Evolutionary conservation across 2,113 vertebrate species (phyloP), one percentile per base, ranked within the genome.

Genomic region (Oxyruncus cristatus): DNA sequence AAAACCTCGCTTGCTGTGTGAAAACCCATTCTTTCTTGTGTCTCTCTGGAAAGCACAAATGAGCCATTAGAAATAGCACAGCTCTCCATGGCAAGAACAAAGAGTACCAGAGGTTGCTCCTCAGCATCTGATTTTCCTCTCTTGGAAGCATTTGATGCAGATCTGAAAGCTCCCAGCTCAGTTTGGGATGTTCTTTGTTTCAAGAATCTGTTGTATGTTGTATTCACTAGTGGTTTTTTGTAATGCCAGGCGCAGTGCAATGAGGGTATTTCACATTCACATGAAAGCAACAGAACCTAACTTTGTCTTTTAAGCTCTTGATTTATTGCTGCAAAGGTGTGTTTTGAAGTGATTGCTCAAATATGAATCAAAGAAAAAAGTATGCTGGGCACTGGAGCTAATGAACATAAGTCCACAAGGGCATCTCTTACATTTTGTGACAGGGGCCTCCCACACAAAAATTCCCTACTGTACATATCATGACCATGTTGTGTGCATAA

Each of bases 271-370:
- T 89, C 58, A 77, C 63, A 85, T 55, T 79, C 66, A 79, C 39
- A 58, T 82, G 79, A 93, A 92, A 91, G 94, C 11, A 75, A 65
- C 17, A 73, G 37, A 94, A 85, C 63, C 53, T 63, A 63, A 78
- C 42, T 92, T 92, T 44, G 30, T 49, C 85, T 92, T 92, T 91
- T 82, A 95, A 94, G 58, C 11, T 74, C 93, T 93, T 80, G 39
- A 77, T 96, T 66, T 35, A n/a, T 17, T 66, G 61, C 53, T 89
- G 37, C 27, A 62, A 92, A 92, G 58, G 63, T 84, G 12, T 63
- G 46, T 81, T 94, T 94, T 88, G 62, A 96, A 95, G n/a, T 28
- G 42, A 85, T 67, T 85, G 62, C 62, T 92, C 53, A 81, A 88
- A 94, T 61, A 89, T 53, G 39, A 91, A 88, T 89, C 73, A 89